These are phyloP conservation scores for Pseudoips prasinana DNA, from an alignment of 2,888 invertebrate species.

Conservation along the genomic window DNA sequence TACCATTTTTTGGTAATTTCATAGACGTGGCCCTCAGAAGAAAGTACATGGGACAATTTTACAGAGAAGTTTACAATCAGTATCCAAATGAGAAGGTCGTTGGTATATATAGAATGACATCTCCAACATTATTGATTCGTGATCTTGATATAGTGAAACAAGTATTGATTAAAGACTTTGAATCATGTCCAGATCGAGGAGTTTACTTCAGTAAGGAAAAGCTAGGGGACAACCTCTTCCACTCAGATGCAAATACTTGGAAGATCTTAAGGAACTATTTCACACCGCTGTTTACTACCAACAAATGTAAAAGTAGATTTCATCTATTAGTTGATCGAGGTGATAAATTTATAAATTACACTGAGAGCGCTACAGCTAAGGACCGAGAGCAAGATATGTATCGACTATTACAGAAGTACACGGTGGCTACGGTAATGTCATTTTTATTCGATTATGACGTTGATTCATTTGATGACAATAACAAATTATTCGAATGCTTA, in stretches of 20 bases:
- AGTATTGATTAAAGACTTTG: slow-evolving; percentile 53
- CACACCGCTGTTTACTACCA: slow-evolving; percentile 47
- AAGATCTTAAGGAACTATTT: slow-evolving; percentile 40
- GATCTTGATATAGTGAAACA: slow-evolving; percentile 52
- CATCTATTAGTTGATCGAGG: slow-evolving; percentile 32
- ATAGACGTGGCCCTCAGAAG: slow-evolving; percentile 35
- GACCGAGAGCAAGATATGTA: slow-evolving; percentile 31
- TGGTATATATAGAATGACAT: slow-evolving; percentile 47
- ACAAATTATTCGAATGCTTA: slow-evolving; percentile 24
- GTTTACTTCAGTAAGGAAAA: slow-evolving; percentile 40
- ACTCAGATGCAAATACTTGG: slow-evolving; percentile 43
- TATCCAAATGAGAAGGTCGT: slow-evolving; percentile 51
- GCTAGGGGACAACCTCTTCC: slow-evolving; percentile 51
- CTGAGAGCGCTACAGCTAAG: slow-evolving; percentile 24
- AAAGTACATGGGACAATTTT: slow-evolving; percentile 33
- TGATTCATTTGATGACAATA: slow-evolving; percentile 31
- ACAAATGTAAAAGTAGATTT: slow-evolving; percentile 45
- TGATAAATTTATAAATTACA: slow-evolving; percentile 40
- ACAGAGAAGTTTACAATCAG: slow-evolving; percentile 44
- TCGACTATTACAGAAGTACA: slow-evolving; percentile 32
- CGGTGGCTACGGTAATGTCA: slow-evolving; percentile 33
- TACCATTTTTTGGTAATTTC: slow-evolving; percentile 35
- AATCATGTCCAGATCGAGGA: slow-evolving; percentile 46
- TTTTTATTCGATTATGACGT: slow-evolving; percentile 32
- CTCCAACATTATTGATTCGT: slow-evolving; percentile 45